These are phyloP conservation scores for Knipowitschia caucasica DNA, from an alignment of 2,797 vertebrate species.

Conservation along the genomic window DNA sequence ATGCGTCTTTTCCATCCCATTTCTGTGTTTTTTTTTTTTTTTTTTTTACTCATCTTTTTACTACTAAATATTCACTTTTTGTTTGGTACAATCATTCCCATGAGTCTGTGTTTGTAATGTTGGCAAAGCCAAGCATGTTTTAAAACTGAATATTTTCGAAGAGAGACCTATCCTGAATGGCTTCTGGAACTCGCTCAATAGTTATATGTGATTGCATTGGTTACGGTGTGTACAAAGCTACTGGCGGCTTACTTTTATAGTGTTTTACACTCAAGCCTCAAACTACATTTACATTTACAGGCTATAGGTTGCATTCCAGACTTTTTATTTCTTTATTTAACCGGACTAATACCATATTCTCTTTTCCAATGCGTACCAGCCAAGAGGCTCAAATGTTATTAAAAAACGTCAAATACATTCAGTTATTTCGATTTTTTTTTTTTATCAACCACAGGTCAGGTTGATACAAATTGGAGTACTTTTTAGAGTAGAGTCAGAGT, in stretches of 20 bases:
- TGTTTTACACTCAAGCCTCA: neutral
- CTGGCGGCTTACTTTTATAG: neutral
- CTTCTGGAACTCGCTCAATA: neutral
- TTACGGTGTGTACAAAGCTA: neutral
- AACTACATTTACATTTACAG: neutral
- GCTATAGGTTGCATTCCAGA: neutral
- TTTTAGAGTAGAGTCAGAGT: too few species aligned
- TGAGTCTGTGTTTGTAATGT: neutral
- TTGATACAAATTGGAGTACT: too few species aligned
- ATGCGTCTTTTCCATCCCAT: neutral
- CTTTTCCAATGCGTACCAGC: too few species aligned
- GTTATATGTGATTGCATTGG: neutral
- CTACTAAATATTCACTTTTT: conserved; percentile 25
- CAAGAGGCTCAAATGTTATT: too few species aligned
- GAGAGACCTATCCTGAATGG: neutral
- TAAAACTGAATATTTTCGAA: neutral
- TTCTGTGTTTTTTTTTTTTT: neutral
- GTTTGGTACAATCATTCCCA: neutral
- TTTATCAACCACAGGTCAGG: too few species aligned
- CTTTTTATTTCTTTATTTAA: neutral
- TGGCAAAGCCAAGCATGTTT: too few species aligned
- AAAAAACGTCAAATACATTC: too few species aligned
- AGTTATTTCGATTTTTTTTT: too few species aligned
- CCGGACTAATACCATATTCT: too few species aligned
- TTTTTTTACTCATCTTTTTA: conserved; percentile 13